Evolutionary conservation across 2,797 vertebrate species (phyloP), one percentile per base, ranked within the genome.

Genomic region (Helarctos malayanus): DNA sequence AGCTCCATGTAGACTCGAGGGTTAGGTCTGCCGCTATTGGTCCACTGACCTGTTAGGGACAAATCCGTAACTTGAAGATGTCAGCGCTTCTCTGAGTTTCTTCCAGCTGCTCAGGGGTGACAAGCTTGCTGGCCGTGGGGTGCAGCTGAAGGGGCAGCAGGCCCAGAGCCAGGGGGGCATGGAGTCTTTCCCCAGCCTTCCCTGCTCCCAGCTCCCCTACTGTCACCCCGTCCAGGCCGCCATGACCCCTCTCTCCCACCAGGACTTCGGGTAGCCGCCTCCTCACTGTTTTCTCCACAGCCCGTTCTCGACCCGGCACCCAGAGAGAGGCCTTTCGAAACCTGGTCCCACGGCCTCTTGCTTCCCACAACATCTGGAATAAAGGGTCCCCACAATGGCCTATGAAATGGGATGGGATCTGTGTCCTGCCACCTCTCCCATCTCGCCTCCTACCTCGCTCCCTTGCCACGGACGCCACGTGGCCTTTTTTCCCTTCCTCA

Each of bases 1-100:
- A 98, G 97, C 1, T 0, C 0, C 10, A 35, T 0, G 0, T 98
- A 99, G 38, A 98, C 56, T 1, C 9, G 0, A 0, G 79, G 1
- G 0, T 86, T 0, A 0, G 96, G 98, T 0, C 0, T 78, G 56
- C 0, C 1, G 1, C 0, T 2, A 8, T 0, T 0, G 0, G 0
- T 94, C 80, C 98, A 63, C 1, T 98, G 98, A 11, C 98, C 99
- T 99, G 95, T 95, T 47, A 8, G 19, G 75, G 29, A 19, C 0
- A 3, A 14, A 68, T 3, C 11, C 8, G 0, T 25, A 29, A 6
- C 7, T 27, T 49, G 9, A 47, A 32, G 14, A 16, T 1, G 19
- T 19, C 73, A 41, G 61, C 12, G 9, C 21, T 63, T 75, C 15
- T 85, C 45, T 49, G 63, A 29, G 54, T 2, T n/a, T 32, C 81